Conservation (phyloP, 2,888 invertebrate genomes). For the Neoaliturus tenellus region DNA sequence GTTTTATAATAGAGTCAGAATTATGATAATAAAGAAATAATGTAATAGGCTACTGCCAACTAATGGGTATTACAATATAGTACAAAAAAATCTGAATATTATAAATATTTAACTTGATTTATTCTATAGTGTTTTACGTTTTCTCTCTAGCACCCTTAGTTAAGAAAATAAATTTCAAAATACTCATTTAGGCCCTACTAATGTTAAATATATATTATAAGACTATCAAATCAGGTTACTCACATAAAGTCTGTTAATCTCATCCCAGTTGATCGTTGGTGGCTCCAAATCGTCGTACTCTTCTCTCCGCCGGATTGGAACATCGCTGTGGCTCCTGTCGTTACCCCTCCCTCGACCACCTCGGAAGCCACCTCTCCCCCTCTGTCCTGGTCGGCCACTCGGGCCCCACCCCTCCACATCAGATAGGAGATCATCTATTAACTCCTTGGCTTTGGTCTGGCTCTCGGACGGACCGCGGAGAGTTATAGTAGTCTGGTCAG, state of each 20-base stretch:
- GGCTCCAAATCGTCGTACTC: not conserved
- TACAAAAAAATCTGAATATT: too few species aligned
- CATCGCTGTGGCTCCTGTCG: conserved; percentile 27
- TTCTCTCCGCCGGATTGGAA: not conserved
- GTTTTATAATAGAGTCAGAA: too few species aligned
- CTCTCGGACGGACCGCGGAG: conserved; percentile 75
- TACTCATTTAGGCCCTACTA: too few species aligned
- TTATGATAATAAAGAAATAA: too few species aligned
- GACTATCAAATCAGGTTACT: too few species aligned
- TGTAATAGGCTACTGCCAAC: too few species aligned
- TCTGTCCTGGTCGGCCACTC: not conserved
- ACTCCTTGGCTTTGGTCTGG: conserved; percentile 72
- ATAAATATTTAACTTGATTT: too few species aligned
- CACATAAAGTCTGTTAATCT: conserved; percentile 75
- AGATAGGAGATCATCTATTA: conserved; percentile 62
- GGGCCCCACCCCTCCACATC: conserved; percentile 15
- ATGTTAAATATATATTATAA: too few species aligned
- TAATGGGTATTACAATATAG: too few species aligned
- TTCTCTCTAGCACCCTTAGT: too few species aligned
- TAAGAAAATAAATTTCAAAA: too few species aligned
- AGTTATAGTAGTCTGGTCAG: conserved; percentile 71
- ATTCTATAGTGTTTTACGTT: too few species aligned
- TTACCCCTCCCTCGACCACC: not conserved
- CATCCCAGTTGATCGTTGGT: conserved; percentile 76
- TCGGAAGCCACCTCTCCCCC: not conserved